phyloP scores from a whole-genome alignment of 2,888 invertebrate genomes.

The Yponomeuta sedellus region DNA sequence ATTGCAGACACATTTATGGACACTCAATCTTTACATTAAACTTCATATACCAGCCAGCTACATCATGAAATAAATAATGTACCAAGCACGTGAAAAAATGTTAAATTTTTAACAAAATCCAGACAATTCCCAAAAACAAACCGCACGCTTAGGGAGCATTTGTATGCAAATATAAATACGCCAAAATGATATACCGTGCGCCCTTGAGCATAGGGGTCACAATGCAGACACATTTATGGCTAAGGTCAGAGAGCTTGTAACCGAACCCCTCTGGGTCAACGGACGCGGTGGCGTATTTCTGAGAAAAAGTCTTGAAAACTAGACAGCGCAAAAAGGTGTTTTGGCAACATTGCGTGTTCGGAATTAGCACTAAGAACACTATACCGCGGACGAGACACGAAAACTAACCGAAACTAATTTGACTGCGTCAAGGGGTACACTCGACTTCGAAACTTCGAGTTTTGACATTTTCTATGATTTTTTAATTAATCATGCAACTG shows the following conservation, averaged over 20 bases:
- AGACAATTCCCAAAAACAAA: not conserved
- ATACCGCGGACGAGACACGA: slow-evolving; percentile 15
- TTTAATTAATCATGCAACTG: too few relatives aligned
- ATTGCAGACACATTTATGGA: too few relatives aligned
- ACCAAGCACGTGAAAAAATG: too few relatives aligned
- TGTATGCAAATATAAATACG: not conserved
- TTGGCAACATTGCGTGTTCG: slow-evolving; percentile 54
- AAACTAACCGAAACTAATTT: slow-evolving; percentile 28
- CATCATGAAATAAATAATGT: too few relatives aligned
- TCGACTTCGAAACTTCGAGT: not conserved
- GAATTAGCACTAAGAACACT: slow-evolving; percentile 52
- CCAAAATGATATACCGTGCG: not conserved
- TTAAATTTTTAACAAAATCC: not conserved
- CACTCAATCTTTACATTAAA: too few relatives aligned
- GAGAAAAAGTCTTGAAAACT: slow-evolving; percentile 37
- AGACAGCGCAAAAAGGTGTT: slow-evolving; percentile 43
- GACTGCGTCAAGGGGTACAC: slow-evolving; percentile 17
- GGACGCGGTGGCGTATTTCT: slow-evolving; percentile 42
- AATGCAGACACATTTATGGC: slow-evolving; percentile 19
- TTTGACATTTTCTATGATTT: too few relatives aligned
- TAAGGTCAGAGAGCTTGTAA: slow-evolving; percentile 45
- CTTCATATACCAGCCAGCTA: too few relatives aligned
- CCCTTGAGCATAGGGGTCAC: slow-evolving; percentile 4
- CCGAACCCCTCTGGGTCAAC: slow-evolving; percentile 43
- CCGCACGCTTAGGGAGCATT: not conserved